These are phyloP conservation scores for Equus przewalskii DNA, from an alignment of 2,113 vertebrate genomes.

Conservation along the genomic window DNA sequence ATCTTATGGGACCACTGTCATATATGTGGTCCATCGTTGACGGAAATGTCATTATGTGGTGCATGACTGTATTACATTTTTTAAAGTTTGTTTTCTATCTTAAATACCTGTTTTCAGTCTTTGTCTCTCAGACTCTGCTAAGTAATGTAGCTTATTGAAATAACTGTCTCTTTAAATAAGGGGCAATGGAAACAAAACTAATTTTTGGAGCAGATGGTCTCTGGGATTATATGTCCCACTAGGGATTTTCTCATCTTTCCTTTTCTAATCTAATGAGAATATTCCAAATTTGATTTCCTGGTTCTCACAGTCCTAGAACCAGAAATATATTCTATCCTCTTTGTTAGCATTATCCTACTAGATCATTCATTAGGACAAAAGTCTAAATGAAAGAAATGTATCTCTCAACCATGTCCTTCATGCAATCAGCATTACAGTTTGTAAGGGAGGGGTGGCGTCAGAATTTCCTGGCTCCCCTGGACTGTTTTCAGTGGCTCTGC, in stretches of 20 bases:
- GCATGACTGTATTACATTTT: neutral
- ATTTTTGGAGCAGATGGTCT: conserved; percentile 50
- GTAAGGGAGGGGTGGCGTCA: neutral
- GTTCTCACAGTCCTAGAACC: neutral
- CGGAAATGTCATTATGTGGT: too few relatives aligned
- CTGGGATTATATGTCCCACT: conserved; percentile 25
- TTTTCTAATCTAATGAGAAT: conserved; percentile 64
- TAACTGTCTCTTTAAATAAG: conserved; percentile 51
- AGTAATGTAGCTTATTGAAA: conserved; percentile 43
- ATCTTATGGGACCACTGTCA: too few relatives aligned
- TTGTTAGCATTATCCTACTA: neutral
- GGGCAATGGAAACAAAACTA: neutral
- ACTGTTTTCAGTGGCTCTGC: neutral
- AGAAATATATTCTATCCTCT: conserved; percentile 34
- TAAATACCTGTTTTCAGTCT: conserved; percentile 56
- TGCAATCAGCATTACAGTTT: conserved; percentile 6
- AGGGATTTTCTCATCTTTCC: conserved; percentile 46
- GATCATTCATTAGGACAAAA: conserved; percentile 19
- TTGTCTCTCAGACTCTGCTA: conserved; percentile 50
- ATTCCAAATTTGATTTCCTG: conserved; percentile 21
- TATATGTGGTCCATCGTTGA: too few relatives aligned
- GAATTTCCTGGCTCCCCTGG: conserved; percentile 38
- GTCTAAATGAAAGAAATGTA: neutral
- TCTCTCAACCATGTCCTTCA: conserved; percentile 36
- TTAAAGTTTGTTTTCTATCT: conserved; percentile 56